Percentiles rank a stretch among this genome's conserved stretches.
These are phyloP conservation scores for Noctuana brunneofusca DNA, from an alignment of 2,888 invertebrate genomes.

Conservation along the genomic window DNA sequence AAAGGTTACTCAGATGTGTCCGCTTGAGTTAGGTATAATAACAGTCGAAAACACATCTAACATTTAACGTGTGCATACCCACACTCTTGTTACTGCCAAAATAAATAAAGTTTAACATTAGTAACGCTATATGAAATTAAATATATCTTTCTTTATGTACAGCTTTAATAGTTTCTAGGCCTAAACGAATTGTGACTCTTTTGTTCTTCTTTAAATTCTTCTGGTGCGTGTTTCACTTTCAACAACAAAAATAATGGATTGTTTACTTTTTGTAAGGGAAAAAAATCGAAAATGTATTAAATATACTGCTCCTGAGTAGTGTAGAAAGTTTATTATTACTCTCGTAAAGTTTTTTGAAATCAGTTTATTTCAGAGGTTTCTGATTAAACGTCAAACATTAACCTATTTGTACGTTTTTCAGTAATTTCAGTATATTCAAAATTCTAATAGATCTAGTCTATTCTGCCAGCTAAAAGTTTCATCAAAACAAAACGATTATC, in stretches of 20 bases:
- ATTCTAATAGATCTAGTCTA: too few species aligned
- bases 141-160: slow-evolving; percentile 34
- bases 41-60: slow-evolving; percentile 61
- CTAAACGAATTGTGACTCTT: background rate
- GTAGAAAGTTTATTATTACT: too few species aligned
- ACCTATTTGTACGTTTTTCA: too few species aligned
- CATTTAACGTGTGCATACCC: slow-evolving; percentile 36
- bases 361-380: background rate
- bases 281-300: too few species aligned
- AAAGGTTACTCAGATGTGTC: slow-evolving; percentile 51
- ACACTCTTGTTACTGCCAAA: slow-evolving; percentile 57
- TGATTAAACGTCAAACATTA: too few species aligned
- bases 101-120: slow-evolving; percentile 55
- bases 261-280: background rate
- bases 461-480: slow-evolving; percentile 17
- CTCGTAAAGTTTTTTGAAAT: background rate
- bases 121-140: slow-evolving; percentile 25
- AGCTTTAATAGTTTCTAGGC: slow-evolving; percentile 41
- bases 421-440: too few species aligned
- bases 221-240: background rate
- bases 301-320: too few species aligned
- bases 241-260: background rate
- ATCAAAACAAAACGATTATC: slow-evolving; percentile 29
- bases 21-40: slow-evolving; percentile 57
- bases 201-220: background rate